Evolutionary conservation across 2,888 invertebrate genomes (phyloP), one percentile per base, ranked within the genome.

Genomic region (Eristalis intricaria): DNA sequence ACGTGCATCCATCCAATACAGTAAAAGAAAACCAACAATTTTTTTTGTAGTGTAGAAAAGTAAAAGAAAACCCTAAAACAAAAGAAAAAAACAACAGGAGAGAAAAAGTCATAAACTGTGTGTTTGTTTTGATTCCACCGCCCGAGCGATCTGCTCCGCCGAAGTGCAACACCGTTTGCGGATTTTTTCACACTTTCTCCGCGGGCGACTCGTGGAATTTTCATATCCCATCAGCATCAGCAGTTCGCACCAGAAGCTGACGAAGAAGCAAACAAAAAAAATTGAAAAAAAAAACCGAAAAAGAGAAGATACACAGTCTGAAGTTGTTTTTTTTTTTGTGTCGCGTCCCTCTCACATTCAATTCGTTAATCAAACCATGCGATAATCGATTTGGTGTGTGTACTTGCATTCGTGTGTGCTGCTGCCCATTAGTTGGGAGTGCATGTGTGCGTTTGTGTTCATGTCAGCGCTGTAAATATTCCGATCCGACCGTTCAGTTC

Each of bases 341-440:
- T 68, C 43, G 50, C 15, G 74, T 87, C 58, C 79, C 73, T 76
- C 87, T 80, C 79, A 63, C 75, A 87, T 87, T 87, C 43, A 69
- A 80, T 87, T 84, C 84, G 82, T 82, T 82, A 89, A 89, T 89
- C 88, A 89, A 89, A 89, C 89, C 89, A 89, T 89, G 89, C 89
- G 89, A 89, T 89, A 89, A 89, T 89, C 89, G 89, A 89, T 87
- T 87, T 71, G 71, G 83, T 73, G 81, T 88, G 81, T 79, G 81
- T 79, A 35, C 63, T 29, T 81, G 68, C 68, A 61, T 22, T 26
- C 75, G 79, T 84, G 70, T 79, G 79, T 74, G 65, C 58, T 71
- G 69, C 69, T 65, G 50, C 50, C 50, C 50, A 19, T 50, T 63
- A 32, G 32, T 50, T 19, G 29, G 50, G 50, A 32, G 10, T 60